Percentiles rank a stretch among this genome's conserved stretches.
Conservation (phyloP, 2,888 invertebrate genomes). For the Callyntrura guangdongensis region DNA sequence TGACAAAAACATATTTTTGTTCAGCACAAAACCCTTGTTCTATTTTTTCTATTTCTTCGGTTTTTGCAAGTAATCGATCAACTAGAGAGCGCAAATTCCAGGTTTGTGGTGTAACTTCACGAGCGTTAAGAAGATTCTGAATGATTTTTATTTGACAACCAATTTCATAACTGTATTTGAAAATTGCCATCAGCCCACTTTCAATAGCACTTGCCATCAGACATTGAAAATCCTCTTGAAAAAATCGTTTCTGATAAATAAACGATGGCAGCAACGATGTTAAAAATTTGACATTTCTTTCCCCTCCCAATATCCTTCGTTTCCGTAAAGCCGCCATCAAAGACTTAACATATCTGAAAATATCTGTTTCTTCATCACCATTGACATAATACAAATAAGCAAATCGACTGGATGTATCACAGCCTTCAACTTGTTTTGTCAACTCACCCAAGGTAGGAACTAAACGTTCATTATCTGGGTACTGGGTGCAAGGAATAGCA, state of each 20-base stretch:
- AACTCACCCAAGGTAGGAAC: too few relatives aligned
- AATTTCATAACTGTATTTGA: neutral
- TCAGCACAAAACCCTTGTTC: too few relatives aligned
- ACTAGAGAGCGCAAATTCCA: neutral
- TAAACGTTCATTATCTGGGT: too few relatives aligned
- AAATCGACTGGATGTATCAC: neutral
- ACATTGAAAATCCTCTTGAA: neutral
- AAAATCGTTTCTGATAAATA: neutral
- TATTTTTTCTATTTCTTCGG: too few relatives aligned
- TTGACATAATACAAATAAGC: neutral
- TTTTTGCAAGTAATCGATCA: too few relatives aligned
- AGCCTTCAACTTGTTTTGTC: too few relatives aligned
- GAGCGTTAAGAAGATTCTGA: neutral
- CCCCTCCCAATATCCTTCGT: neutral
- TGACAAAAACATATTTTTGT: too few relatives aligned
- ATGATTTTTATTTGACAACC: neutral
- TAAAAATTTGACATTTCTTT: neutral
- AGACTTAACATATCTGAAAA: neutral
- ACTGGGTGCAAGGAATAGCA: too few relatives aligned
- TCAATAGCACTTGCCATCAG: neutral
- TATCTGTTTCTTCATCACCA: neutral
- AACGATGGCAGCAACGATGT: neutral
- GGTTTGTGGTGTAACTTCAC: too few relatives aligned
- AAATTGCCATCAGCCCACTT: neutral
- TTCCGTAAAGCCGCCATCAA: neutral